Evolutionary conservation across 2,113 vertebrate species (phyloP).

Genomic region (Saccopteryx leptura): DNA sequence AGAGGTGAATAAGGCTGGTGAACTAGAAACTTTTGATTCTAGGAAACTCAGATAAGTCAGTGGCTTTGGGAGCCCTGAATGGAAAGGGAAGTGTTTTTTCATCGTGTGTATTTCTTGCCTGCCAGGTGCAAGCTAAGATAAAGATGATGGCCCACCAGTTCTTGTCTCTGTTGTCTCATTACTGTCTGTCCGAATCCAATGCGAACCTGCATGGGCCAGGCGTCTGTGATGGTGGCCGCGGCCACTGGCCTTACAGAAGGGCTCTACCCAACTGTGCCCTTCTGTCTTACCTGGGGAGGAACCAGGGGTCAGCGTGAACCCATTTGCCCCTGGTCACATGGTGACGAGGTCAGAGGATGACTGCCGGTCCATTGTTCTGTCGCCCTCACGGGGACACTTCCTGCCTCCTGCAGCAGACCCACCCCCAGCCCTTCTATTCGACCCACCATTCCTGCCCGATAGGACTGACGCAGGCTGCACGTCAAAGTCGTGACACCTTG

Average conservation of each 20-base stretch:
- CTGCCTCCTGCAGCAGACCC: background rate
- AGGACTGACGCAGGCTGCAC: rapidly evolving
- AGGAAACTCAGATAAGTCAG: too few species aligned
- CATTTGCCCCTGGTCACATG: background rate
- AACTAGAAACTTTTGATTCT: too few species aligned
- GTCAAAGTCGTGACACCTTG: rapidly evolving
- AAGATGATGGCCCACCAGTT: too few species aligned
- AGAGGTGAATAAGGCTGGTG: too few species aligned
- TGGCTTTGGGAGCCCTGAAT: too few species aligned
- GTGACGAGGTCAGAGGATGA: background rate
- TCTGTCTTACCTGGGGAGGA: background rate
- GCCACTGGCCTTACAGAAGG: background rate
- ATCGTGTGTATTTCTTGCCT: too few species aligned
- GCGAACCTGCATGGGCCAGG: too few species aligned
- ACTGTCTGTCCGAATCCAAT: too few species aligned
- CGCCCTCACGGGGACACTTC: background rate
- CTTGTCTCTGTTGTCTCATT: too few species aligned
- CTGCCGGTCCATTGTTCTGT: background rate
- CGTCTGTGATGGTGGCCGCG: too few species aligned
- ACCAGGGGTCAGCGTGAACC: background rate
- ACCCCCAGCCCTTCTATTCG: background rate
- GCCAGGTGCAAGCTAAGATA: too few species aligned
- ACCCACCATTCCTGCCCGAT: background rate
- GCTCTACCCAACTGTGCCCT: background rate
- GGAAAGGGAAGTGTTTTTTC: too few species aligned